Evolutionary conservation across 2,797 vertebrate species (phyloP), one percentile per base, ranked within the genome.

Genomic region (Odontamblyopus rebecca): DNA sequence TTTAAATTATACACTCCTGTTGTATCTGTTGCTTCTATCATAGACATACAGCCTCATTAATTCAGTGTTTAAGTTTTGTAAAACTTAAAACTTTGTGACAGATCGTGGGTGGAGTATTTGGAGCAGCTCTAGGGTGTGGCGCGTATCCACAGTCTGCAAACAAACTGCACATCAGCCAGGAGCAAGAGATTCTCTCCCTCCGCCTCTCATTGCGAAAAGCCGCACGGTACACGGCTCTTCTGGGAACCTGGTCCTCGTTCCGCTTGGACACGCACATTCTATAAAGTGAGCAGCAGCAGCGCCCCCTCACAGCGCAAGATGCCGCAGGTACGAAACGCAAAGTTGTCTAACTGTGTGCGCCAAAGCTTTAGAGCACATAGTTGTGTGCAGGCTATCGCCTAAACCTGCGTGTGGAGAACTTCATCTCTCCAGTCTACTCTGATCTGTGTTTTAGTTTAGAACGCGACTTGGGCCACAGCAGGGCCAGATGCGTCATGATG

Each of bases 71-170:
- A 15, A 48, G 44, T 48, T 44, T 44, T 44, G 41, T 13, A 44
- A 23, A 23, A 13, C 15, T 48, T 15, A 4, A 48, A 16, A 48
- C 41, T 44, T 60, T 7, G 12, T 12, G 15, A 60, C 12, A 5
- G 35, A 15, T 30, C 41, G 48, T 67, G 65, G 65, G 65, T 67
- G 64, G 63, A 44, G 65, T 66, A 48, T 7, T 27, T 38, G 19
- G 26, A 54, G 50, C 44, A 26, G 61, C 44, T 50, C 41, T 26
- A 51, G 65, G 65, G 65, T 67, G 65, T 67, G 65, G 65, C 18
- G 27, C 48, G 16, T 13, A 13, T 53, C 50, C 48, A 53, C 48
- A n/a, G 48, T 32, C 48, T 30, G 48, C 64, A 51, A 51, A 65
- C 63, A 65, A 65, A 65, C 41, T 16, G 15, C 62, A 48, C 19